Percentiles rank a stretch among this genome's conserved stretches.
These are phyloP conservation scores for Diachrysia chrysitis DNA, from an alignment of 2,888 invertebrate species.

Conservation along the genomic window DNA sequence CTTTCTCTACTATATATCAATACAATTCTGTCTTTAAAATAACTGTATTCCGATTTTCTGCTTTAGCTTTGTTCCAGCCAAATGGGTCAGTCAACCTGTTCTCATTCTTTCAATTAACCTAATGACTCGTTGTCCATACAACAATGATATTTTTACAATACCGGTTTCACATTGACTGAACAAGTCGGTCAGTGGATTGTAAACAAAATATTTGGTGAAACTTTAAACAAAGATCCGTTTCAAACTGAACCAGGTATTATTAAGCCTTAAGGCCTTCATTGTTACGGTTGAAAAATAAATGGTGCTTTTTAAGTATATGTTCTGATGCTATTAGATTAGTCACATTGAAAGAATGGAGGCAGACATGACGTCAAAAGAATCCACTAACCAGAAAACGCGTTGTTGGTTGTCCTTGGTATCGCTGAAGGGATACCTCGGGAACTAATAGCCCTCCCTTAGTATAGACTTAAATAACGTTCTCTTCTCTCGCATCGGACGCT, in stretches of 20 bases:
- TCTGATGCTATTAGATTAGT: not conserved
- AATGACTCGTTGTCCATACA: conserved; percentile 25
- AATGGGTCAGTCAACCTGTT: conserved; percentile 11
- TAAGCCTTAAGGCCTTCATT: not conserved
- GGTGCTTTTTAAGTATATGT: not conserved
- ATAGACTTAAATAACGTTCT: too few species aligned
- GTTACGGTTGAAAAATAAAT: not conserved
- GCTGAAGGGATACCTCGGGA: not conserved
- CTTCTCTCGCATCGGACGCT: too few species aligned
- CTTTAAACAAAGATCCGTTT: conserved; percentile 64
- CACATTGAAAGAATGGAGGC: not conserved
- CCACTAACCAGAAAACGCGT: too few species aligned
- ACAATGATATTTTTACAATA: conserved; percentile 27
- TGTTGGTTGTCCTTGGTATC: not conserved
- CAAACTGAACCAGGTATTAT: conserved; percentile 61
- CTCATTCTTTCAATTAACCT: conserved; percentile 29
- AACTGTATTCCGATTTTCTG: not conserved
- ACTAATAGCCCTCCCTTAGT: too few species aligned
- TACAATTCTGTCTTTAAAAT: not conserved
- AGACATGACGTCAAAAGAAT: not conserved
- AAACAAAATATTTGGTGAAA: conserved; percentile 63
- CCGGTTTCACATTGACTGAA: conserved; percentile 28
- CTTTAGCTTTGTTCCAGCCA: not conserved
- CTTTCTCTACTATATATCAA: not conserved
- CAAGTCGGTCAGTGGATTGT: conserved; percentile 53